Evolutionary conservation across 1,140 invertebrate species (phyloP), one percentile per base, ranked within the genome.

Genomic region (Oscheius sp.): DNA sequence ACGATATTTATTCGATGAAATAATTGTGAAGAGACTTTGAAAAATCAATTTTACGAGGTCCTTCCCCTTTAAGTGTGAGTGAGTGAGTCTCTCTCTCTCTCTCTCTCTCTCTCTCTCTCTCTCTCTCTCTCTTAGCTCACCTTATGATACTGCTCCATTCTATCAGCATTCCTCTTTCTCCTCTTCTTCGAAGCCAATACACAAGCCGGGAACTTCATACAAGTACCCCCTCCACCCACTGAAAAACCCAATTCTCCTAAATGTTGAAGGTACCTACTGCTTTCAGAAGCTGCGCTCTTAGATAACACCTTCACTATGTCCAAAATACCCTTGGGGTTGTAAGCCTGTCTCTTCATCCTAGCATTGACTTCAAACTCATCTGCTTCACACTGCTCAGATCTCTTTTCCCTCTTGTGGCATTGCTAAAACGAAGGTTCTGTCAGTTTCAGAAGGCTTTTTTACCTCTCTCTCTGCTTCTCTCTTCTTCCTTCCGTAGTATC

Each of bases 191-290:
- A 62, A 13, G 70, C 68, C 38, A 79, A 36, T 23, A 79, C 77
- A 68, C 78, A 79, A 10, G 78, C 73, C 1, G 78, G 78, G 49
- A 79, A 79, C 35, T 79, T 73, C 64, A 79, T 69, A 42, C 78
- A 79, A 28, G 67, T 73, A 13, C 66, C 69, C 34, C 13, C n/a
- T 1, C 46, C 62, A n/a, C 32, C 20, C 29, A 13, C 61, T 63
- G 61, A 63, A 34, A 31, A 15, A 59, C 23, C 13, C 23, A 15
- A 13, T 63, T 34, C 7, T 63, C 36, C 31, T 0, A 29, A 63
- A 13, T 63, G 20, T 63, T 7, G 35, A 7, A 26, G 36, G 10
- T 71, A 35, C 18, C 45, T 64, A 18, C 69, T n/a, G n/a, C n/a
- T 38, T 61, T 58, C 69, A 2, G 59, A 64, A 15, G 59, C 36